phyloP scores from a whole-genome alignment of 2,888 invertebrate species.

The Hydropsyche betteni region DNA sequence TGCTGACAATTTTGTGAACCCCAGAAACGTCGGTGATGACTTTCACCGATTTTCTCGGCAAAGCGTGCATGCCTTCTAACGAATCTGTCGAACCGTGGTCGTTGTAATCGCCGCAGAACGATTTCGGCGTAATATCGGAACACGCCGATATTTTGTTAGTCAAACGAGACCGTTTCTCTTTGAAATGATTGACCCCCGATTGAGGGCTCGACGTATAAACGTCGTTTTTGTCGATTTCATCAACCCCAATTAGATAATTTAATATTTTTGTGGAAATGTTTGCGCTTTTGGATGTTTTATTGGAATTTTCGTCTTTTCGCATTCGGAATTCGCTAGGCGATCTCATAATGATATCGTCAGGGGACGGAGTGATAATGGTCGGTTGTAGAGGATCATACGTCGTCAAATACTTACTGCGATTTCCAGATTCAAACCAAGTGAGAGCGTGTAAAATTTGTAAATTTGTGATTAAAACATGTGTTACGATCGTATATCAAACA shows the following conservation, averaged over 20 bases:
- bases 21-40: slow-evolving; percentile 67
- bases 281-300: slow-evolving; percentile 41
- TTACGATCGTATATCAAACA: no score
- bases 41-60: slow-evolving; percentile 80
- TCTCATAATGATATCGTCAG: slow-evolving; percentile 65
- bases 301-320: slow-evolving; percentile 49
- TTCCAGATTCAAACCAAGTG: slow-evolving; percentile 34
- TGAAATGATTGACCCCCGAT: slow-evolving; percentile 51
- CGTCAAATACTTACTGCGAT: slow-evolving; percentile 64
- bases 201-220: slow-evolving; percentile 54
- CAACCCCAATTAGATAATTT: slow-evolving; percentile 51
- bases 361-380: slow-evolving; percentile 56
- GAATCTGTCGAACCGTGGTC: slow-evolving; percentile 50
- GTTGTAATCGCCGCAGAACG: slow-evolving; percentile 57
- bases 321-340: slow-evolving; percentile 56
- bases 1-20: slow-evolving; percentile 59
- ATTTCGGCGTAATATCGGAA: slow-evolving; percentile 59
- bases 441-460: slow-evolving; percentile 39
- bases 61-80: slow-evolving; percentile 57
- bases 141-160: slow-evolving; percentile 49
- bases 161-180: slow-evolving; percentile 51
- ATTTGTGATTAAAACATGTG: background rate
- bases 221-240: slow-evolving; percentile 58
- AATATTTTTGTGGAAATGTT: slow-evolving; percentile 50
- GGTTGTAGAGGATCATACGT: slow-evolving; percentile 54